Percentiles rank a stretch among this genome's conserved stretches.
Evolutionary conservation across 2,888 invertebrate genomes (phyloP).

Genomic region (Girardia tigrina): DNA sequence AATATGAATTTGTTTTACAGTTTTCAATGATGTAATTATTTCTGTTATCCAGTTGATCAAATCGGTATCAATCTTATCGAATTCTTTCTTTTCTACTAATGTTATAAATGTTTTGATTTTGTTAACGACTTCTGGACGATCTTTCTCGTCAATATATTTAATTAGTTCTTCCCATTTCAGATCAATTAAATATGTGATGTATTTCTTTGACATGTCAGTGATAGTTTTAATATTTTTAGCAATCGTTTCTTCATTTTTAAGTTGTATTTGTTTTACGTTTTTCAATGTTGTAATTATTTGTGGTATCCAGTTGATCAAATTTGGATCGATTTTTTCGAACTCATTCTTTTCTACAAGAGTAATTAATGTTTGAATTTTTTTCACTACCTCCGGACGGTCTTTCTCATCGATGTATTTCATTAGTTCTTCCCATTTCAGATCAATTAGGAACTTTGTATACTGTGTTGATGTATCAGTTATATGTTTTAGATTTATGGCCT

Average conservation of each 20-base stretch:
- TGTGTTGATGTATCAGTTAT: background rate
- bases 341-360: background rate
- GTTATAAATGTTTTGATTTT: background rate
- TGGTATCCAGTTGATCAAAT: background rate
- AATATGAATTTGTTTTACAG: background rate
- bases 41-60: background rate
- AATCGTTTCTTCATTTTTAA: background rate
- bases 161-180: background rate
- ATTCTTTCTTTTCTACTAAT: background rate
- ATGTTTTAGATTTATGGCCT: background rate
- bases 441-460: background rate
- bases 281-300: background rate
- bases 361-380: background rate
- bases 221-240: background rate
- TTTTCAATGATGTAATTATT: background rate
- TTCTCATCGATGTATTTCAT: background rate
- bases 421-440: slow-evolving; percentile 9
- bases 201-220: background rate
- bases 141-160: background rate
- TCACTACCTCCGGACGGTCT: background rate
- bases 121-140: background rate
- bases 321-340: background rate
- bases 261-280: background rate
- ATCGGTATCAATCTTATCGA: background rate
- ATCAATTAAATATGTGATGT: background rate